These are phyloP conservation scores for Plebejus anna DNA, from an alignment of 2,888 invertebrate species.

Conservation along the genomic window DNA sequence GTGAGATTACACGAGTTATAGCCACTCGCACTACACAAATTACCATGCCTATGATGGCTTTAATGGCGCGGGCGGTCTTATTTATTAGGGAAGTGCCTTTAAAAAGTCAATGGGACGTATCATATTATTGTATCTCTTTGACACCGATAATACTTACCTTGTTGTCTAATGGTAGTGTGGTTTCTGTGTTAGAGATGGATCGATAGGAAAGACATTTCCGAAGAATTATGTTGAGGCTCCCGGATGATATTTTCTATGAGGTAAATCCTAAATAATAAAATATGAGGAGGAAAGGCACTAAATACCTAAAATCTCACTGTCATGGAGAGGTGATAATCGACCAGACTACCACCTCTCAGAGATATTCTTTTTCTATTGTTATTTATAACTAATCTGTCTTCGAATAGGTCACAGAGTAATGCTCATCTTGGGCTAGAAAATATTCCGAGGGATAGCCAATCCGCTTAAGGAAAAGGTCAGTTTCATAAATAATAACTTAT, in stretches of 20 bases:
- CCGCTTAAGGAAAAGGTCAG: constrained; percentile 8
- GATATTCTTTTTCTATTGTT: not conserved
- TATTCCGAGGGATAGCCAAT: not conserved
- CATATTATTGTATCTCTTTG: not conserved
- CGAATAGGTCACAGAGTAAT: not conserved
- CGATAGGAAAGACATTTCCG: too few relatives aligned
- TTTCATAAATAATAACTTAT: constrained; percentile 11
- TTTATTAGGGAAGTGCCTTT: not conserved
- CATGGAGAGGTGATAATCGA: too few relatives aligned
- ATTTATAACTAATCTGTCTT: not conserved
- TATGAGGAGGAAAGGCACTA: too few relatives aligned
- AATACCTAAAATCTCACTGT: too few relatives aligned
- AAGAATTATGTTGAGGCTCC: too few relatives aligned
- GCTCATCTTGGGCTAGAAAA: constrained; percentile 5
- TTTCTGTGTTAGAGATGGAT: not conserved
- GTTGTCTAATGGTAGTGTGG: not conserved
- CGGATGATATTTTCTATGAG: too few relatives aligned
- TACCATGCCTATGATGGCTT: constrained; percentile 15
- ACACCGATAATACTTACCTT: not conserved
- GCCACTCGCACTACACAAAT: constrained; percentile 18
- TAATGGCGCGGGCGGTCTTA: not conserved
- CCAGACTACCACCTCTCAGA: too few relatives aligned
- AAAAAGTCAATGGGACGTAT: not conserved
- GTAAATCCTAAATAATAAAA: too few relatives aligned
- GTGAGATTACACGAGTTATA: constrained; percentile 20